phyloP scores from a whole-genome alignment of 2,113 vertebrate species.

The Gadus chalcogrammus region DNA sequence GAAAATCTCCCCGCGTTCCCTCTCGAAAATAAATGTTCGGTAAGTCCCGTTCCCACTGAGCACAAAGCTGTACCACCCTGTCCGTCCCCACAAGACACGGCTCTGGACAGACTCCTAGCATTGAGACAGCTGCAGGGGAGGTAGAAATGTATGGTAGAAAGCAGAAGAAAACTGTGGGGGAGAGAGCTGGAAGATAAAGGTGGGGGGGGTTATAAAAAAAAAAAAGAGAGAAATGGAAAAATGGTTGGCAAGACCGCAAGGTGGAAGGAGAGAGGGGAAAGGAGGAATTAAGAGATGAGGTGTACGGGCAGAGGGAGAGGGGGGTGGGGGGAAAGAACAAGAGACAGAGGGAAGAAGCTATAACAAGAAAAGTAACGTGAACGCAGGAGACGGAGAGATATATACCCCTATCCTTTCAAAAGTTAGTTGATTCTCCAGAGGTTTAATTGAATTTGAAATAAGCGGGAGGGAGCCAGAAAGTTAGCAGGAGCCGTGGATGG shows the following conservation, averaged over 20 bases:
- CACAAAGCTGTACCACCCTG: slow-evolving; percentile 39
- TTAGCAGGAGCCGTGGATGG: slow-evolving; percentile 52
- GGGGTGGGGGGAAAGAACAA: slow-evolving; percentile 3
- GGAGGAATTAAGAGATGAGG: slow-evolving; percentile 25
- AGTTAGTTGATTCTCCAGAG: slow-evolving; percentile 71
- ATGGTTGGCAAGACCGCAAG: slow-evolving; percentile 44
- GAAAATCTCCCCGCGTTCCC: slow-evolving; percentile 13
- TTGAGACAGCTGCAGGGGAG: slow-evolving; percentile 60
- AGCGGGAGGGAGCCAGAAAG: slow-evolving; percentile 52
- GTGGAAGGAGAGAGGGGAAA: slow-evolving; percentile 17
- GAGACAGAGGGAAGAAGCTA: slow-evolving; percentile 24
- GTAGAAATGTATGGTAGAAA: neutral
- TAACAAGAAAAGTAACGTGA: slow-evolving; percentile 46
- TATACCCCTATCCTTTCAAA: slow-evolving; percentile 60
- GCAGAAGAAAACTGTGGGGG: neutral
- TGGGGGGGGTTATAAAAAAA: slow-evolving; percentile 16
- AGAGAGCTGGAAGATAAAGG: slow-evolving; percentile 16
- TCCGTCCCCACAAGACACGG: slow-evolving; percentile 39
- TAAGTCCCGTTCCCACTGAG: slow-evolving; percentile 56
- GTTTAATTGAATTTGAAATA: slow-evolving; percentile 71
- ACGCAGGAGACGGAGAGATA: slow-evolving; percentile 59
- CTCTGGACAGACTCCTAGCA: slow-evolving; percentile 50
- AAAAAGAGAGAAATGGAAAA: slow-evolving; percentile 9
- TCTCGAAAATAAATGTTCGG: slow-evolving; percentile 33
- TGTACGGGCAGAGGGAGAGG: neutral